phyloP scores from a whole-genome alignment of 2,888 invertebrate species.

The Brenthis daphne region DNA sequence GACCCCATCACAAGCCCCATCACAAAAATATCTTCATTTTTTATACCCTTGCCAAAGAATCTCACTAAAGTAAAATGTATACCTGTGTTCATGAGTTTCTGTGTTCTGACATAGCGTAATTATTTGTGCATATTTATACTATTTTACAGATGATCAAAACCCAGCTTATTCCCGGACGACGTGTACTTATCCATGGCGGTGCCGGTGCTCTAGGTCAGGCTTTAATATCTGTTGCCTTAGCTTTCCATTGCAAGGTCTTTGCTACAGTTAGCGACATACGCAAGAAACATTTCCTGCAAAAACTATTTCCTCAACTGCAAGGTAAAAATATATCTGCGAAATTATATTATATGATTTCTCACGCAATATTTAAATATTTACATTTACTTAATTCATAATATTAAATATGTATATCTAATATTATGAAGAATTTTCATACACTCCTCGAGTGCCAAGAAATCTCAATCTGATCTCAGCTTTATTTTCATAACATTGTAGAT shows the following conservation, averaged over 20 bases:
- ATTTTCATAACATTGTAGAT: conserved; percentile 44
- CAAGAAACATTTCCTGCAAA: conserved; percentile 50
- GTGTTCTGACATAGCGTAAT: conserved; percentile 37
- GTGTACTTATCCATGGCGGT: conserved; percentile 57
- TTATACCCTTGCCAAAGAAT: no score
- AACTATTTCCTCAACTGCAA: conserved; percentile 52
- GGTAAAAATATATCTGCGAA: conserved; percentile 43
- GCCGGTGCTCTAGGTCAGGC: conserved; percentile 65
- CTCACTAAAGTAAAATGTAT: no score
- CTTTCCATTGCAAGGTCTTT: conserved; percentile 51
- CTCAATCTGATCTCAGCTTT: no score
- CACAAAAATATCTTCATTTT: no score
- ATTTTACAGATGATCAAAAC: conserved; percentile 44
- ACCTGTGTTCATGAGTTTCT: conserved; percentile 41
- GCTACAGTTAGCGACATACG: conserved; percentile 51
- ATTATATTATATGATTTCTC: no score
- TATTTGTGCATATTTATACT: background rate
- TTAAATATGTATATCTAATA: background rate
- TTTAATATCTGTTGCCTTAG: conserved; percentile 54
- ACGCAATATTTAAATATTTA: no score
- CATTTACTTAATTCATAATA: no score
- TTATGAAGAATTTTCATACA: conserved; percentile 20
- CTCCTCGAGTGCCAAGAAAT: no score
- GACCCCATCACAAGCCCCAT: no score
- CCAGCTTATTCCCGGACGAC: conserved; percentile 35